phyloP scores from a whole-genome alignment of 2,113 vertebrate genomes.

The Baryphthengus martii region DNA sequence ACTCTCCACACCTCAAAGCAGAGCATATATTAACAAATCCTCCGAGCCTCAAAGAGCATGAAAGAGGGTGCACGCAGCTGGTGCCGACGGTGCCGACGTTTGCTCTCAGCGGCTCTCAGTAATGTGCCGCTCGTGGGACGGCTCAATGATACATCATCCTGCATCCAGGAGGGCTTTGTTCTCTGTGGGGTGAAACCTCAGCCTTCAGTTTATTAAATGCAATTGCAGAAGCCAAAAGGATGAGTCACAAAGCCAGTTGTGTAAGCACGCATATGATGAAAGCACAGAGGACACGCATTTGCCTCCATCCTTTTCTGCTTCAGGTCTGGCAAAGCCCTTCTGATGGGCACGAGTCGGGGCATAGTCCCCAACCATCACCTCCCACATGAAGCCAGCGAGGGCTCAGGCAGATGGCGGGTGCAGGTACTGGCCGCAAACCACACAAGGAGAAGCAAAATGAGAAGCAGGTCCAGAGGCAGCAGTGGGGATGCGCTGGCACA shows the following conservation, averaged over 20 bases:
- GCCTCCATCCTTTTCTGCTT: too few relatives aligned
- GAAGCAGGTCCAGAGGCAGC: neutral
- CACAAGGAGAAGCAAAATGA: neutral
- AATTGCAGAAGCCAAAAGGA: neutral
- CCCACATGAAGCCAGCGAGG: neutral
- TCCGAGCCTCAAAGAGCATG: accelerated
- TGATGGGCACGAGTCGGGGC: neutral
- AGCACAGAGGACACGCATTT: neutral
- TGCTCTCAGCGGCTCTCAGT: neutral
- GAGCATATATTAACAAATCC: neutral
- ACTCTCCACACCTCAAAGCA: neutral
- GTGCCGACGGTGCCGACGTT: accelerated
- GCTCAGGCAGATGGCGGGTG: neutral
- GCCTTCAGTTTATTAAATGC: neutral
- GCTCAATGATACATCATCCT: neutral
- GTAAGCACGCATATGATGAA: neutral
- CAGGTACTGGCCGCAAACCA: neutral
- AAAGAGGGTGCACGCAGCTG: accelerated
- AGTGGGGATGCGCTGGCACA: neutral
- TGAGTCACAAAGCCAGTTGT: constrained; percentile 25
- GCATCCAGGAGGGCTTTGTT: constrained; percentile 38
- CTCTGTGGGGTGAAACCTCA: constrained; percentile 37
- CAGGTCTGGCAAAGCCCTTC: neutral
- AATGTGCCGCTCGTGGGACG: neutral
- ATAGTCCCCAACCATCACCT: neutral